phyloP scores from a whole-genome alignment of 1,140 invertebrate genomes.

The Drosophila navojoa region DNA sequence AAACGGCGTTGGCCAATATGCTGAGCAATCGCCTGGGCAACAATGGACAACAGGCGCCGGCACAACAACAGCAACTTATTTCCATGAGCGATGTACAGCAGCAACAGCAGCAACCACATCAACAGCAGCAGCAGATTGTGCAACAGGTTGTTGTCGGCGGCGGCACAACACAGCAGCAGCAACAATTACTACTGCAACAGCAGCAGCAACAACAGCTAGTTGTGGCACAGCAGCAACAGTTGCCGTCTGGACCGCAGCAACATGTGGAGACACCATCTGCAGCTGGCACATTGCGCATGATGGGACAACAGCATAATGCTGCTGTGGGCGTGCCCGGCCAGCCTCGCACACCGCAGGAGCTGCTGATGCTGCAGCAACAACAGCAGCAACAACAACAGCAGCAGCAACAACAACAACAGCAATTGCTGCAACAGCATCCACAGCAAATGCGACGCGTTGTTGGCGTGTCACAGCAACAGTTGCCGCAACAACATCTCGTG shows the following conservation, averaged over 20 bases:
- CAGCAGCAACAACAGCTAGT: conserved; percentile 68
- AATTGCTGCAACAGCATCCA: conserved; percentile 66
- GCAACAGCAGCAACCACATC: conserved; percentile 84
- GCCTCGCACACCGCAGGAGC: conserved; percentile 69
- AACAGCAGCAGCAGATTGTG: conserved; percentile 65
- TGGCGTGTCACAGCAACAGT: conserved; percentile 83
- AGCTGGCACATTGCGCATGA: conserved; percentile 89
- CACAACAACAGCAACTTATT: conserved; percentile 85
- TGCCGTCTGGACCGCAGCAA: conserved; percentile 60
- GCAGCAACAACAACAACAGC: conserved; percentile 60
- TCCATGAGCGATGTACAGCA: conserved; percentile 53
- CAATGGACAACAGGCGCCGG: conserved; percentile 77
- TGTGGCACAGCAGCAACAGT: conserved; percentile 60
- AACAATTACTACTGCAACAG: conserved; percentile 41
- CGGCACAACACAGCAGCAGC: conserved; percentile 57
- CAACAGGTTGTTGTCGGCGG: conserved; percentile 73
- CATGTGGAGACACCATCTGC: conserved; percentile 86
- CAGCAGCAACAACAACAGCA: conserved; percentile 73
- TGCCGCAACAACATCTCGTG: conserved; percentile 63
- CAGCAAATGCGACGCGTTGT: conserved; percentile 84
- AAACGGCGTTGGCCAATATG: conserved; percentile 97
- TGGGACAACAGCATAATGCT: conserved; percentile 92
- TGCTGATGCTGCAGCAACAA: conserved; percentile 71
- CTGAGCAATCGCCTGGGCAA: conserved; percentile 93
- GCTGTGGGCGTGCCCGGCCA: conserved; percentile 77